Evolutionary conservation across 2,797 vertebrate species (phyloP), one percentile per base, ranked within the genome.

Genomic region (Megalops cyprinoides): DNA sequence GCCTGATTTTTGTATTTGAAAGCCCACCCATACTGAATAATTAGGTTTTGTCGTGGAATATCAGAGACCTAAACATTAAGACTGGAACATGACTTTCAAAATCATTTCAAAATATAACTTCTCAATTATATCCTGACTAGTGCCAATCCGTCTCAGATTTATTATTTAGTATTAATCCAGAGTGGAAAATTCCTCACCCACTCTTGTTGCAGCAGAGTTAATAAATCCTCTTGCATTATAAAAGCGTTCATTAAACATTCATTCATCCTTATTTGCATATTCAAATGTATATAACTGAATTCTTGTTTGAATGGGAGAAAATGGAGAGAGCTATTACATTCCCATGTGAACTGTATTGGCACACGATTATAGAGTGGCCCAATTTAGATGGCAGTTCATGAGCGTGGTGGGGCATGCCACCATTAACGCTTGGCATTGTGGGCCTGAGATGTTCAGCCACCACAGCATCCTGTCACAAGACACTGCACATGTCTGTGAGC

Each of bases 261-360:
- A 75, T 83, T 82, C 80, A 76, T 6, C 44, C 34, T 75, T n/a
- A 90, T 87, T 84, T 88, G 84, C 86, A 87, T 86, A 83, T 87
- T 79, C 55, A 79, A 75, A 81, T 88, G 6, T 44, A n/a, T 81
- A 46, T 46, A 73, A 39, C 78, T 31, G 9, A 79, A 77, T 69
- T 81, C 65, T 46, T 69, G 74, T 71, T 71, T 81, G 62, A 39
- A 55, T 69, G 12, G 39, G 39, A 79, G 39, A 81, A 71, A 76
- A 76, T 49, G 31, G 34, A 81, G 34, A 76, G 31, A 55, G 46
- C 37, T 44, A 69, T 76, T 67, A 44, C 62, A 81, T 42, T 37
- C 58, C 56, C 46, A 55, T 28, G 37, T 37, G 23, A 42, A 39
- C 46, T 6, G 58, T 8, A 46, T 74, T 49, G 74, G 28, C 58